Evolutionary conservation across 2,797 vertebrate genomes (phyloP).

Genomic region (Ataeniobius toweri): DNA sequence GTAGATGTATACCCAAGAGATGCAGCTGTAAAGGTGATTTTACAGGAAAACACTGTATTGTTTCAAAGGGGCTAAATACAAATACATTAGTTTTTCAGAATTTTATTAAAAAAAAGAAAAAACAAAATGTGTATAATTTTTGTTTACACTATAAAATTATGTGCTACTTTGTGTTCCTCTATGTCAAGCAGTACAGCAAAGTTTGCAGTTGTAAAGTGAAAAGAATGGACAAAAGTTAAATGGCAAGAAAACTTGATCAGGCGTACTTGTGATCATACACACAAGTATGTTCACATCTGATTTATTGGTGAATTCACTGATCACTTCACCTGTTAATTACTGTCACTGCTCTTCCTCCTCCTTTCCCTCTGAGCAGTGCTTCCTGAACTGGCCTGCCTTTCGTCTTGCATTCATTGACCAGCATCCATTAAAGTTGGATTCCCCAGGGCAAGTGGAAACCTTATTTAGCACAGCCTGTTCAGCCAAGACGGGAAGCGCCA

Average conservation of each 20-base stretch:
- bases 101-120: background rate
- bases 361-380: conserved; percentile 27
- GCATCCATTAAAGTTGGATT: conserved; percentile 80
- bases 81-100: background rate
- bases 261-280: background rate
- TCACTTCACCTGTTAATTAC: conserved; percentile 67
- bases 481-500: conserved; percentile 82
- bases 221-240: background rate
- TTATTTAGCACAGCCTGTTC: conserved; percentile 79
- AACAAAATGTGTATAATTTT: too few species aligned
- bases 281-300: background rate
- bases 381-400: conserved; percentile 44
- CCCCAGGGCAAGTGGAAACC: conserved; percentile 82
- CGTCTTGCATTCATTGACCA: conserved; percentile 73
- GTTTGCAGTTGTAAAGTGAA: background rate
- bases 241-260: background rate
- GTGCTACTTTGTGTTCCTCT: too few species aligned
- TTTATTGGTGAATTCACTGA: conserved; percentile 40
- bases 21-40: background rate
- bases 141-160: background rate
- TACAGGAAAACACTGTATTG: background rate
- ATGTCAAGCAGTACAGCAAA: background rate
- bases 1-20: background rate
- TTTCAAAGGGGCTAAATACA: background rate
- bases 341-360: conserved; percentile 49